Evolutionary conservation across 2,797 vertebrate species (phyloP).

Genomic region (Channallabes apus): DNA sequence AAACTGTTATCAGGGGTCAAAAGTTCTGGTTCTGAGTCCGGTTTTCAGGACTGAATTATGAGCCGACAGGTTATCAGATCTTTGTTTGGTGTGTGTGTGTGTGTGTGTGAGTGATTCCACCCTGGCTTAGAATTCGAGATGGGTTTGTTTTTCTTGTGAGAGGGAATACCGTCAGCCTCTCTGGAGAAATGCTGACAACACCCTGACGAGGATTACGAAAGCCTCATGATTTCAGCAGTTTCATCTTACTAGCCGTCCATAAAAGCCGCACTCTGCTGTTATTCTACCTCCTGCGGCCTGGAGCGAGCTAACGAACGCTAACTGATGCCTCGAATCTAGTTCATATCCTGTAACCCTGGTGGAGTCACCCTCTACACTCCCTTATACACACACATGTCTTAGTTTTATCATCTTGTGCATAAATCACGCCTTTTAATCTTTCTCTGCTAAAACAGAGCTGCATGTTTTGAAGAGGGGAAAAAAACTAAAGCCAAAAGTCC

Average conservation of each 20-base stretch:
- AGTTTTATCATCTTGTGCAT: background rate
- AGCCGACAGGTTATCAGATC: constrained; percentile 29
- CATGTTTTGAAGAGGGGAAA: background rate
- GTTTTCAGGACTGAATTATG: constrained; percentile 35
- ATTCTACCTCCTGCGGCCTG: constrained; percentile 38
- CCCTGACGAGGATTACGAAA: constrained; percentile 32
- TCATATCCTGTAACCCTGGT: constrained; percentile 42
- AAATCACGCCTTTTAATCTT: background rate
- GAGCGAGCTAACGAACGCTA: constrained; percentile 19
- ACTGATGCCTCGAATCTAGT: constrained; percentile 41
- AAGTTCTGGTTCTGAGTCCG: constrained; percentile 13
- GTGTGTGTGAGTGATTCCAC: background rate
- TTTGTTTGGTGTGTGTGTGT: constrained; percentile 21
- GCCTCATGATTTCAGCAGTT: constrained; percentile 39
- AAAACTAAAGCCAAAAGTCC: background rate
- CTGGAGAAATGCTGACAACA: constrained; percentile 41
- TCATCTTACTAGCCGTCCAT: constrained; percentile 29
- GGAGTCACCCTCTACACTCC: background rate
- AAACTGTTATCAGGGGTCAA: constrained; percentile 17
- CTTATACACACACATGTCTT: background rate
- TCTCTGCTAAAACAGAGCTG: background rate
- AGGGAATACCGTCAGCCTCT: constrained; percentile 40
- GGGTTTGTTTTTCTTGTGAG: constrained; percentile 39
- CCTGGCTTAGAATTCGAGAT: background rate
- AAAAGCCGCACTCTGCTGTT: constrained; percentile 42